A percentile compares a stretch with the other conserved stretches of the same genome.
phyloP scores from a whole-genome alignment of 2,888 invertebrate species.

The Amphipyra berbera region DNA sequence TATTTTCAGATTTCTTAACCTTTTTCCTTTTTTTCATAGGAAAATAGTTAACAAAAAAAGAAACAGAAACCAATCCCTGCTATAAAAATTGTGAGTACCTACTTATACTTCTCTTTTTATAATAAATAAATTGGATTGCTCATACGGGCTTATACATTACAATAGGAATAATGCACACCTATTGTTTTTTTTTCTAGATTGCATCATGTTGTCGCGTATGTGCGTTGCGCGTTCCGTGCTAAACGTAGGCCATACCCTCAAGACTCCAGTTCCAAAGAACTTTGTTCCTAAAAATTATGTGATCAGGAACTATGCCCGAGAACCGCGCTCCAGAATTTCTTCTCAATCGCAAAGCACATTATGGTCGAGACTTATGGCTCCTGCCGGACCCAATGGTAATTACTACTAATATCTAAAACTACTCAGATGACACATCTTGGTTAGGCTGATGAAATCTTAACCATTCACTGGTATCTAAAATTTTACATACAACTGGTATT shows the following conservation, averaged over 20 bases:
- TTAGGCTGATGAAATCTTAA: constrained; percentile 1
- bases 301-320: constrained; percentile 89
- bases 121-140: no score
- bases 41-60: constrained; percentile 9
- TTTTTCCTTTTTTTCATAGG: constrained; percentile 3
- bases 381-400: constrained; percentile 94
- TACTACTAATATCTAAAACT: neutral
- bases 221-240: constrained; percentile 78
- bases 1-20: constrained; percentile 1
- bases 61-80: constrained; percentile 15
- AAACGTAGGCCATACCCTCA: constrained; percentile 77
- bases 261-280: constrained; percentile 82
- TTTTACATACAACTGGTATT: no score
- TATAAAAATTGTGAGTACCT: constrained; percentile 9
- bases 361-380: constrained; percentile 93
- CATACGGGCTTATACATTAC: no score
- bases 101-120: neutral
- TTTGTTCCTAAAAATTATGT: constrained; percentile 84
- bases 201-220: constrained; percentile 88
- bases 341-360: constrained; percentile 84
- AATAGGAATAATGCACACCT: no score
- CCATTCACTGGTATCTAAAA: no score
- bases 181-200: constrained; percentile 57
- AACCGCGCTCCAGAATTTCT: constrained; percentile 80
- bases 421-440: no score